Evolutionary conservation across 2,888 invertebrate genomes (phyloP), one percentile per base, ranked within the genome.

Genomic region (Colletes collaris): DNA sequence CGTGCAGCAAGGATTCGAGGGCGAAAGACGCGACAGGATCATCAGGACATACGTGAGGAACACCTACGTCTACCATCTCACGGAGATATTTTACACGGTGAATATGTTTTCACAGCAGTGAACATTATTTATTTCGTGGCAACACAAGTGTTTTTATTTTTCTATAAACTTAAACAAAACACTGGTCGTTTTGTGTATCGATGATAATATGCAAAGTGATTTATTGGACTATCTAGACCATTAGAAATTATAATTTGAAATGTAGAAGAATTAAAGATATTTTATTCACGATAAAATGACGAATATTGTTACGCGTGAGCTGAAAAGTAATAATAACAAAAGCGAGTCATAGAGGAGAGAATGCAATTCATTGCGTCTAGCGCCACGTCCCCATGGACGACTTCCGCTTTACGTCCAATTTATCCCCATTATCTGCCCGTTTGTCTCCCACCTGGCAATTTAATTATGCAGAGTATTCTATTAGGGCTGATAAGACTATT

Each of bases 41-140:
- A 94, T 97, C 87, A 95, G 98, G 91, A 98, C 98, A 50, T 97
- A 98, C 93, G 98, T 99, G 69, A 95, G 98, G 79, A 99, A 99
- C 93, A 96, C 98, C 49, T 99, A 98, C 94, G 97, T 97, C 82
- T 99, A 97, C 94, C 99, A 99, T 93, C 95, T 98, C 87, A 98
- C 98, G 91, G 99, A 99, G 94, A 98, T 99, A 90, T 98, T 98
- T 94, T 97, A 97, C 93, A 98, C 99, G 85, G 97, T 99, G 86
- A 86, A 89, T 89, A 53, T 56, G 44, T 56, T 7, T 49, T 27
- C 27, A 27, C 2, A 27, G 1, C 2, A 27, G 27, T 27, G 27
- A 27, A 27, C 2, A 27, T 27, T 27, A 27, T 27, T 27, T 27
- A 27, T 27, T 27, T 27, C 27, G 27, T 0, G 27, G 2, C 27